Evolutionary conservation across 1,140 invertebrate genomes (phyloP).

Genomic region (Pectinophora gossypiella): DNA sequence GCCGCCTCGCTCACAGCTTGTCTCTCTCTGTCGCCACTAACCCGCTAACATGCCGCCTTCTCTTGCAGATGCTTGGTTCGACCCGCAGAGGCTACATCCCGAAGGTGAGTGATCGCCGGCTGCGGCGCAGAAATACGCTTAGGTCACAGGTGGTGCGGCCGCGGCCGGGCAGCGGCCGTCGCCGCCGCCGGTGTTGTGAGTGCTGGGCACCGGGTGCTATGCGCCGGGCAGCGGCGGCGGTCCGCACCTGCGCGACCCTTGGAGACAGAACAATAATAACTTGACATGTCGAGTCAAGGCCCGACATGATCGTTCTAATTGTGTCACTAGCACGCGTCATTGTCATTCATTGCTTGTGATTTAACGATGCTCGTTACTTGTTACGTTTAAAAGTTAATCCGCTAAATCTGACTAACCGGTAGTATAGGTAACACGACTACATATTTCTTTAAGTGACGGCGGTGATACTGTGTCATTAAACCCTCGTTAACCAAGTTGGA

Average conservation of each 20-base stretch:
- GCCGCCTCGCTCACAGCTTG: constrained; percentile 50
- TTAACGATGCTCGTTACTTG: not conserved
- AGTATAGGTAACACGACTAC: not conserved
- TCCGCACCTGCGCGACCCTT: constrained; percentile 6
- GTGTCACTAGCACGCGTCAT: constrained; percentile 11
- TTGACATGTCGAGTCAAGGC: constrained; percentile 24
- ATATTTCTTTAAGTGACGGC: not conserved
- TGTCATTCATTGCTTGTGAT: constrained; percentile 10
- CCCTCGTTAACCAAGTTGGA: not conserved
- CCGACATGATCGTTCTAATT: constrained; percentile 11
- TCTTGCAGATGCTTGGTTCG: constrained; percentile 93
- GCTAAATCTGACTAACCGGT: not conserved
- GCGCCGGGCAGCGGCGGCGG: too few species aligned
- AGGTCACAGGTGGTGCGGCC: constrained; percentile 18
- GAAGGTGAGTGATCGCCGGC: constrained; percentile 82
- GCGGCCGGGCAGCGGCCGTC: constrained; percentile 17
- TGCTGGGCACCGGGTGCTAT: too few species aligned
- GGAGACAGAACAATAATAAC: constrained; percentile 32
- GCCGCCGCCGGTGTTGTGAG: constrained; percentile 26
- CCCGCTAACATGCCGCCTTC: constrained; percentile 73
- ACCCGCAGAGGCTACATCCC: constrained; percentile 90
- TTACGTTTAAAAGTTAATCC: not conserved
- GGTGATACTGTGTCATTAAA: constrained; percentile 2
- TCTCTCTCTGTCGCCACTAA: constrained; percentile 64
- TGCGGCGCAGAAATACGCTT: constrained; percentile 36